Evolutionary conservation across 2,113 vertebrate species (phyloP), one percentile per base, ranked within the genome.

Genomic region (Eptesicus fuscus): DNA sequence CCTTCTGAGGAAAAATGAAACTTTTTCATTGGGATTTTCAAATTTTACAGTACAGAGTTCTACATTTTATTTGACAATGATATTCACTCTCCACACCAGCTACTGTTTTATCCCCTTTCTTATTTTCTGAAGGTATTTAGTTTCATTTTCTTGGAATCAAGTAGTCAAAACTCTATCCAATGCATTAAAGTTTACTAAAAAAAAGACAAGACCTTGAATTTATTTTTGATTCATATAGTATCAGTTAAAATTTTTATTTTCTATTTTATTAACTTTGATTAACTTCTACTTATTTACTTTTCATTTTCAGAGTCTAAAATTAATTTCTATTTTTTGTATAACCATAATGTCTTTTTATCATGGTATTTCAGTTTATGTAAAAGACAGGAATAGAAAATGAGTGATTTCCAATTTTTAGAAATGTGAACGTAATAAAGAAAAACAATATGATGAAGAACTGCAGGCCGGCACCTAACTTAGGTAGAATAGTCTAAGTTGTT

Each of bases 221-320:
- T 42, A 80, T 69, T 82, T 84, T 70, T 83, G 25, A 92, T 84
- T 78, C 90, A 28, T 14, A 59, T 71, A 91, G 74, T 59, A 69
- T n/a, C 88, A 63, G 4, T 63, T 92, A 47, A 30, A 92, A 67
- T 80, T 69, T 82, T 20, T 2, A 78, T 47, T 94, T 82, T 67
- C 4, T 25, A 49, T 61, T 74, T 82, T 78, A 59, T 93, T 78
- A 84, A 30, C 88, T 84, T 92, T 40, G 9, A 61, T 85, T 69
- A 84, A 56, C 51, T 89, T 91, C 69, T 14, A 16, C 73, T 85
- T 47, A 18, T 49, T 96, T 67, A 93, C 4, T 93, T 95, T 85
- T 63, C 85, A 82, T 73, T 92, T 93, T 82, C 35, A 83, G 71
- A 69, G 9, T 47, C 49, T 42, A 71, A 67, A 87, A 71, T 77